Conservation (phyloP, 2,113 vertebrate species). For the Ictidomys tridecemlineatus region DNA sequence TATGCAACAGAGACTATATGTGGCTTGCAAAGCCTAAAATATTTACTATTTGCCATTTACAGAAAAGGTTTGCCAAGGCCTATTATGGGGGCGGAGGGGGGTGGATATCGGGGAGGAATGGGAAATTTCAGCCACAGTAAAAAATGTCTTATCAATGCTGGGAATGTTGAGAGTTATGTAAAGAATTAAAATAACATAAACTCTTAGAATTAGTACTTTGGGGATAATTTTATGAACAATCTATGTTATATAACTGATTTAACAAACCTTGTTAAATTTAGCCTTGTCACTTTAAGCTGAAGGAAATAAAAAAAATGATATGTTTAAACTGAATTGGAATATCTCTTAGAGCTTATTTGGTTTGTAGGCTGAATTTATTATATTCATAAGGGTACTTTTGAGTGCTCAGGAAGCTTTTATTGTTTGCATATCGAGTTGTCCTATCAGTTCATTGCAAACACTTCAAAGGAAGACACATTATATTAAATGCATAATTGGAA, state of each 20-base stretch:
- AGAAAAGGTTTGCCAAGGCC: neutral
- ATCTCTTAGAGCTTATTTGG: slow-evolving; percentile 38
- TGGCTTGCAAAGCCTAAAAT: slow-evolving; percentile 6
- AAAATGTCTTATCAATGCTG: neutral
- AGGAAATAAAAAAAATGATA: slow-evolving; percentile 50
- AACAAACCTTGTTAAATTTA: slow-evolving; percentile 47
- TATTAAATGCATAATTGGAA: slow-evolving; percentile 47
- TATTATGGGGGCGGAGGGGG: neutral
- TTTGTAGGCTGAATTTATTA: slow-evolving; percentile 30
- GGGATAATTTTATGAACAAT: slow-evolving; percentile 38
- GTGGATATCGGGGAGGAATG: neutral
- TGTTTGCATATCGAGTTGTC: slow-evolving; percentile 16
- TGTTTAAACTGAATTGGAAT: slow-evolving; percentile 31
- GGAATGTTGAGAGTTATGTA: slow-evolving; percentile 2
- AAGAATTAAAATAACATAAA: neutral
- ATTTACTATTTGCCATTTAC: neutral
- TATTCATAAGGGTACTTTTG: neutral
- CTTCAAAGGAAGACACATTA: slow-evolving; percentile 49
- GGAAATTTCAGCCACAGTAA: neutral
- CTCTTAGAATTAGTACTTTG: slow-evolving; percentile 22
- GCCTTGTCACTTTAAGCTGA: slow-evolving; percentile 8
- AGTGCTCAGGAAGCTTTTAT: neutral
- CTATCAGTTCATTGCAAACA: slow-evolving; percentile 41
- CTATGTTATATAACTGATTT: slow-evolving; percentile 37
- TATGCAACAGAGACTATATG: neutral